These are phyloP conservation scores for Paracyclopina nana DNA, from an alignment of 1,140 invertebrate genomes.

Conservation along the genomic window DNA sequence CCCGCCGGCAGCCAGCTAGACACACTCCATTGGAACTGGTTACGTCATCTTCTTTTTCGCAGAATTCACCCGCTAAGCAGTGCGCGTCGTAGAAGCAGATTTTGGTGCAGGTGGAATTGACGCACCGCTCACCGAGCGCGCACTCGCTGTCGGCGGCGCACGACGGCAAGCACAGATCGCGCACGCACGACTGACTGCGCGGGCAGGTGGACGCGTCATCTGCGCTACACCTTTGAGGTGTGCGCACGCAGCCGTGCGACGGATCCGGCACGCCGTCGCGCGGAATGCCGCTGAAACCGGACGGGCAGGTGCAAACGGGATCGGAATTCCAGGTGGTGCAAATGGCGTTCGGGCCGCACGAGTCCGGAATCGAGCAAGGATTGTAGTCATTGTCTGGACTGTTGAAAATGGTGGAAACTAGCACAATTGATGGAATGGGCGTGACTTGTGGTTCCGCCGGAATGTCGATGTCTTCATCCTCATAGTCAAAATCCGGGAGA, in stretches of 20 bases:
- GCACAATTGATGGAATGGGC: too few species aligned
- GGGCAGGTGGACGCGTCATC: not conserved
- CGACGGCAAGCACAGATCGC: not conserved
- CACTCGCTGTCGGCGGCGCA: slow-evolving; percentile 7
- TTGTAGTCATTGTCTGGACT: too few species aligned
- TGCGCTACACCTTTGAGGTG: not conserved
- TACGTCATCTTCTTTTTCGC: not conserved
- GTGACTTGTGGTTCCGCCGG: too few species aligned
- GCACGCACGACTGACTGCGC: not conserved
- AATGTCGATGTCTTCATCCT: too few species aligned
- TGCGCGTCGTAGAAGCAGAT: slow-evolving; percentile 15
- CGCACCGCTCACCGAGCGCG: slow-evolving; percentile 7
- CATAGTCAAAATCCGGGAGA: too few species aligned
- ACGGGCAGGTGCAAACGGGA: slow-evolving; percentile 20
- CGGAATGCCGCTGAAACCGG: slow-evolving; percentile 16
- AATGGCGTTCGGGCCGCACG: slow-evolving; percentile 50
- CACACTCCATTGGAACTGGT: not conserved
- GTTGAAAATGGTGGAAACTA: too few species aligned
- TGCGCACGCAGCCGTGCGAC: slow-evolving; percentile 6
- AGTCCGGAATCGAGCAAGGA: slow-evolving; percentile 43
- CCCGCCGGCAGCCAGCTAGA: not conserved
- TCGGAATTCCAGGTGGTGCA: slow-evolving; percentile 32
- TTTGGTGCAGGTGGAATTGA: slow-evolving; percentile 2
- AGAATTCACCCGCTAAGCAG: slow-evolving; percentile 11
- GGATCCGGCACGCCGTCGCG: slow-evolving; percentile 11